Percentiles rank a stretch among this genome's conserved stretches.
These are phyloP conservation scores for Syngnathoides biaculeatus DNA, from an alignment of 2,113 vertebrate genomes.

Conservation along the genomic window DNA sequence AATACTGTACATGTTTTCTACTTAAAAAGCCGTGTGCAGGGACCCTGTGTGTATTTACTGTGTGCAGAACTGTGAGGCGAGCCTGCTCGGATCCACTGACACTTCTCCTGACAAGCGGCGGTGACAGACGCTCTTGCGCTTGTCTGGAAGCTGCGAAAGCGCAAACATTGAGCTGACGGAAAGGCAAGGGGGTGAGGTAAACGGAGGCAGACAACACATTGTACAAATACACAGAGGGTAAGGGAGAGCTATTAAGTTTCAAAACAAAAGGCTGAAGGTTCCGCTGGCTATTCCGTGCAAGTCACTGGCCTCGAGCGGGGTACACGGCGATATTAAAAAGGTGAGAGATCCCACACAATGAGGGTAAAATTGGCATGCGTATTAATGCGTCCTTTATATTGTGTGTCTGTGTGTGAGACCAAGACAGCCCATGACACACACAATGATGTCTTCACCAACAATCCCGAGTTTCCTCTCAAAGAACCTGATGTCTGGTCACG, in stretches of 20 bases:
- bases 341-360: too few relatives aligned
- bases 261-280: constrained; percentile 60
- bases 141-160: constrained; percentile 3
- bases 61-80: constrained; percentile 18
- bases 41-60: constrained; percentile 20
- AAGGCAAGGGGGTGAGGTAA: constrained; percentile 3
- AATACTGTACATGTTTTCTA: constrained; percentile 41
- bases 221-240: constrained; percentile 36
- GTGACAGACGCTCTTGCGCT: neutral
- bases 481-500: too few relatives aligned
- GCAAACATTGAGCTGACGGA: constrained; percentile 2
- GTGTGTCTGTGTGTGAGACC: neutral
- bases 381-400: neutral
- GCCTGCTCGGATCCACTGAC: constrained; percentile 16
- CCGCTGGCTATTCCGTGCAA: constrained; percentile 12
- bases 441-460: neutral
- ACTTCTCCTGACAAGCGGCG: constrained; percentile 7
- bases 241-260: constrained; percentile 48
- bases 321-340: neutral
- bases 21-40: neutral
- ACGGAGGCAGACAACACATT: constrained; percentile 14
- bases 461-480: too few relatives aligned
- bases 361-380: too few relatives aligned
- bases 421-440: neutral
- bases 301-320: neutral